Percentiles rank a stretch among this genome's conserved stretches.
Evolutionary conservation across 2,888 invertebrate genomes (phyloP).

Genomic region (Andrena bicolor): DNA sequence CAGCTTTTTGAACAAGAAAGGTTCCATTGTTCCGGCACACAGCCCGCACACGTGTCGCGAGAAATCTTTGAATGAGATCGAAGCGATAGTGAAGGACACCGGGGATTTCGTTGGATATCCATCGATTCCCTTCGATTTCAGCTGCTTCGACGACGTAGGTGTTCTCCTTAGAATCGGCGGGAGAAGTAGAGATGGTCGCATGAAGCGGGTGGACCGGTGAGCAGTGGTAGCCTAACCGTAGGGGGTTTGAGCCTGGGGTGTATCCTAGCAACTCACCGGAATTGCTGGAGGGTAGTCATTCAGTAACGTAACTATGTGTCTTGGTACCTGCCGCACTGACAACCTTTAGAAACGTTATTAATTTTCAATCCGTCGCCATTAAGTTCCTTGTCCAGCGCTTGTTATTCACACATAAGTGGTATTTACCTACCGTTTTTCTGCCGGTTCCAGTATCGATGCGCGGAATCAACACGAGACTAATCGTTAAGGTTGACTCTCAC

Average conservation of each 20-base stretch:
- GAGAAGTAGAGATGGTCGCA: conserved; percentile 62
- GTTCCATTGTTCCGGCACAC: no score
- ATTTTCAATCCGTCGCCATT: no score
- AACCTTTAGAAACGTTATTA: background rate
- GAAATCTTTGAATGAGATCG: conserved; percentile 71
- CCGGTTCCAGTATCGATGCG: no score
- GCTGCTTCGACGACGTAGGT: conserved; percentile 53
- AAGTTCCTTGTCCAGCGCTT: no score
- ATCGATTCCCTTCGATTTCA: background rate
- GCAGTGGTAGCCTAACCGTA: conserved; percentile 51
- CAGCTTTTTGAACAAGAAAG: no score
- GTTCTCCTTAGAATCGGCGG: conserved; percentile 63
- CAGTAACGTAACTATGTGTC: conserved; percentile 74
- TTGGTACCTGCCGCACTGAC: conserved; percentile 50
- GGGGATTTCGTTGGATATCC: conserved; percentile 14
- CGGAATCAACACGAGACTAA: no score
- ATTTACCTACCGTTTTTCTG: no score
- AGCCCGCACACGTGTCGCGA: conserved; percentile 43
- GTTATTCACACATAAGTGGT: no score
- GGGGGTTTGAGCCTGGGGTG: conserved; percentile 80
- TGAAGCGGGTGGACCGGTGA: conserved; percentile 50
- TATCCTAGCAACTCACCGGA: conserved; percentile 84
- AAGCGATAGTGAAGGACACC: conserved; percentile 35
- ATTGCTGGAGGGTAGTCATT: conserved; percentile 78
- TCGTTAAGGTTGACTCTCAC: no score